Conservation (phyloP, 2,113 vertebrate genomes). For the Entosphenus tridentatus region DNA sequence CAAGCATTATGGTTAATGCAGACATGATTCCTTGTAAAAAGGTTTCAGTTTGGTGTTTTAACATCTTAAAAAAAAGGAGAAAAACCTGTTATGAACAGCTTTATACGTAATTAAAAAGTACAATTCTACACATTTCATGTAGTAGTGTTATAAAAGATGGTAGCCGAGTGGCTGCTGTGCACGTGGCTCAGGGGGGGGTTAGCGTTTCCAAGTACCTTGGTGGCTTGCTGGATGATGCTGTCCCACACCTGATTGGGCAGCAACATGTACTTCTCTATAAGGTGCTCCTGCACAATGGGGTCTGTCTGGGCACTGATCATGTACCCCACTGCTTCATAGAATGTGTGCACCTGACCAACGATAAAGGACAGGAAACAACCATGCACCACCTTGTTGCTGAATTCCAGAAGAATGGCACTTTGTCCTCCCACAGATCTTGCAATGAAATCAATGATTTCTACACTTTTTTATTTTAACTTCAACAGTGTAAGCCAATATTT, state of each 20-base stretch:
- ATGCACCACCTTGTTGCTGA: background rate
- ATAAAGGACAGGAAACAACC: background rate
- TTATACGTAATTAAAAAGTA: background rate
- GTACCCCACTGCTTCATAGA: constrained; percentile 93
- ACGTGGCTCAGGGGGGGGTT: no score
- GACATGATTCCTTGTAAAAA: no score
- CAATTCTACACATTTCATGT: no score
- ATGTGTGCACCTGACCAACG: constrained; percentile 59
- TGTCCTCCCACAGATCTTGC: background rate
- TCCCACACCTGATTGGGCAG: constrained; percentile 99
- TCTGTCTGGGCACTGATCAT: constrained; percentile 99
- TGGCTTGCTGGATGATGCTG: constrained; percentile 97
- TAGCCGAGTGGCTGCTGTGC: no score
- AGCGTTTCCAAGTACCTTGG: constrained; percentile 45
- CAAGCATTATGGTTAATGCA: no score
- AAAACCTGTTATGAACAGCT: no score
- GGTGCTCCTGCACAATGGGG: constrained; percentile 80
- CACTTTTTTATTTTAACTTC: no score
- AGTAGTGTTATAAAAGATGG: no score
- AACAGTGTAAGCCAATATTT: no score
- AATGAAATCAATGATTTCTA: no score
- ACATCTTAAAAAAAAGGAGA: no score
- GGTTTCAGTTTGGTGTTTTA: no score
- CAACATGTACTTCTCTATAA: constrained; percentile 97
- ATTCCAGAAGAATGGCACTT: background rate